These are phyloP conservation scores for Darwinula stevensoni DNA, from an alignment of 2,888 invertebrate species.

Conservation along the genomic window DNA sequence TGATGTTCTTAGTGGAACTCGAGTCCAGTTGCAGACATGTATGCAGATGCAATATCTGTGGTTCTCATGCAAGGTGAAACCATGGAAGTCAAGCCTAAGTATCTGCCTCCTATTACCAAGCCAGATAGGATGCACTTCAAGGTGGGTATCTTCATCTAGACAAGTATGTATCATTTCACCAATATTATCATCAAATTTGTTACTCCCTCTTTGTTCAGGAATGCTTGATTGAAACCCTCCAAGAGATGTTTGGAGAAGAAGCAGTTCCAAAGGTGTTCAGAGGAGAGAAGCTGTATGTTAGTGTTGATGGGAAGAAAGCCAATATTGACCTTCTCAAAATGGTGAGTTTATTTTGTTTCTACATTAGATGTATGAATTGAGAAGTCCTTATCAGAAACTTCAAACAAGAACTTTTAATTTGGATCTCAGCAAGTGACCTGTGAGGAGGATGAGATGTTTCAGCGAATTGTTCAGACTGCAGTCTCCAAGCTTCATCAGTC, in stretches of 20 bases:
- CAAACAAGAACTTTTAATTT: too few species aligned
- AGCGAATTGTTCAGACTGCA: constrained; percentile 56
- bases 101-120: constrained; percentile 27
- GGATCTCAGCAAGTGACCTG: constrained; percentile 43
- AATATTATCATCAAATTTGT: constrained; percentile 5
- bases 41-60: constrained; percentile 74
- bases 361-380: too few species aligned
- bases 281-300: constrained; percentile 56
- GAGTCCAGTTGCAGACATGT: constrained; percentile 89
- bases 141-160: constrained; percentile 16
- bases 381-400: too few species aligned
- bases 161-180: background rate
- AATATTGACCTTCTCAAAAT: constrained; percentile 51
- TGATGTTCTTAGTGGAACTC: constrained; percentile 42
- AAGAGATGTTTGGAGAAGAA: constrained; percentile 85
- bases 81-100: constrained; percentile 30
- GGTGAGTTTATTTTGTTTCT: too few species aligned
- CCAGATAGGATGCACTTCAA: constrained; percentile 74
- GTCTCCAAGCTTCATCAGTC: constrained; percentile 56
- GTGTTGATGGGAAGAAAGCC: constrained; percentile 52
- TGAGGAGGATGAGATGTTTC: constrained; percentile 42
- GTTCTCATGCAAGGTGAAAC: constrained; percentile 59
- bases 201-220: constrained; percentile 22
- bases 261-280: constrained; percentile 77
- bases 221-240: constrained; percentile 58